Evolutionary conservation across 2,888 invertebrate species (phyloP).

Genomic region (Aspidiotus rigidus): DNA sequence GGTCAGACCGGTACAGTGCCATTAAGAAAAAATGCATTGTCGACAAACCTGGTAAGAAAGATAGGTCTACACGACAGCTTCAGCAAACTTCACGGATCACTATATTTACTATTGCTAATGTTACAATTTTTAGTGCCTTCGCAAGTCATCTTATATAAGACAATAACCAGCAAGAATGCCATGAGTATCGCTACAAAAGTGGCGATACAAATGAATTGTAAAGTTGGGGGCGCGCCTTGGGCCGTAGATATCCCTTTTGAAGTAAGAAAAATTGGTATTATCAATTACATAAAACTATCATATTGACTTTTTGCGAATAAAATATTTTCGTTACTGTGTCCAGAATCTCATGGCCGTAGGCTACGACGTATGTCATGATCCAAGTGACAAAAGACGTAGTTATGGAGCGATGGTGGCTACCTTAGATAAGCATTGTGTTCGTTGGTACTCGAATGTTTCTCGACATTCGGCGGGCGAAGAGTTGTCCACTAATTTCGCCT

Average conservation of each 20-base stretch:
- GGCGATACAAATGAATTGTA: slow-evolving; percentile 85
- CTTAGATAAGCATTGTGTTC: slow-evolving; percentile 43
- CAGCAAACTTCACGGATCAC: background rate
- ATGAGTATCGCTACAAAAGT: slow-evolving; percentile 85
- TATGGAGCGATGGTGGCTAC: slow-evolving; percentile 48
- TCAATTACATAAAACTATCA: too few species aligned
- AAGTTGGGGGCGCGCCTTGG: slow-evolving; percentile 88
- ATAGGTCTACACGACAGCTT: background rate
- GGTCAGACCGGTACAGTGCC: slow-evolving; percentile 68
- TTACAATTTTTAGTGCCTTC: slow-evolving; percentile 43
- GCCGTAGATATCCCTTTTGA: slow-evolving; percentile 56
- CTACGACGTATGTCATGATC: slow-evolving; percentile 82
- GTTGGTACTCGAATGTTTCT: slow-evolving; percentile 64
- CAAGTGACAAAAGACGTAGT: slow-evolving; percentile 50
- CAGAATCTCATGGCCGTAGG: slow-evolving; percentile 70
- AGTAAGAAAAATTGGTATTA: slow-evolving; percentile 37
- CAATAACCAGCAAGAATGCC: slow-evolving; percentile 52
- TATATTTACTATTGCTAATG: background rate
- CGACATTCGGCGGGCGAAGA: slow-evolving; percentile 69
- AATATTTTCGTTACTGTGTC: background rate
- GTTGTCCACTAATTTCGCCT: slow-evolving; percentile 59
- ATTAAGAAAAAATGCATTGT: slow-evolving; percentile 79
- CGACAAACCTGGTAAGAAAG: slow-evolving; percentile 51
- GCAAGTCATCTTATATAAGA: slow-evolving; percentile 45
- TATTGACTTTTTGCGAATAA: too few species aligned